phyloP scores from a whole-genome alignment of 2,888 invertebrate genomes.

The Opisthograptis luteolata region DNA sequence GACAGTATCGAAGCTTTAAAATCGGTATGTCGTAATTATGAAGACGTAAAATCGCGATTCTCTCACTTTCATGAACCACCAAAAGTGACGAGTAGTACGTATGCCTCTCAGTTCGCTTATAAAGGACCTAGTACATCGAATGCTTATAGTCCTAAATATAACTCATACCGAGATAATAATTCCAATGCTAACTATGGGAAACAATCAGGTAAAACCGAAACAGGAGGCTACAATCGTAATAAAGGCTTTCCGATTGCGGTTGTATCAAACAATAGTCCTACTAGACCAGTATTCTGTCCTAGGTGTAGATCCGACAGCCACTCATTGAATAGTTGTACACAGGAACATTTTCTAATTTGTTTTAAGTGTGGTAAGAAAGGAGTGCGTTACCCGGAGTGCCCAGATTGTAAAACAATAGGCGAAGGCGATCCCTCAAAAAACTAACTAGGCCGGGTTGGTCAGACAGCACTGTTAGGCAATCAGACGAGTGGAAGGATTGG shows the following conservation, averaged over 20 bases:
- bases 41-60: conserved; percentile 17
- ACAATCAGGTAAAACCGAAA: neutral
- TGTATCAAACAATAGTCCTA: neutral
- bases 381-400: conserved; percentile 3
- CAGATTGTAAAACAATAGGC: conserved; percentile 1
- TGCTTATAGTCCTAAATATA: too few species aligned
- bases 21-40: conserved; percentile 30
- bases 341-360: conserved; percentile 3
- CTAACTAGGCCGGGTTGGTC: conserved; percentile 8
- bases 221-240: too few species aligned
- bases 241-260: neutral
- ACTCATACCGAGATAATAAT: too few species aligned
- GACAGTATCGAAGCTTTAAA: conserved; percentile 10
- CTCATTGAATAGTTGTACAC: neutral
- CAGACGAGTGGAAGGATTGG: too few species aligned
- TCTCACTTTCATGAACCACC: conserved; percentile 34
- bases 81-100: neutral
- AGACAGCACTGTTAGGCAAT: too few species aligned
- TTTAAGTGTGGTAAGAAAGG: conserved; percentile 18
- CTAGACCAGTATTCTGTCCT: conserved; percentile 5
- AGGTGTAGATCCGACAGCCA: conserved; percentile 8
- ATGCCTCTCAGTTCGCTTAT: conserved; percentile 33
- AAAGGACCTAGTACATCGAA: neutral
- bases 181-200: neutral
- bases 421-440: conserved; percentile 2